phyloP scores from a whole-genome alignment of 23 tunicate species.

The Oikopleura vanhoeffeni region DNA sequence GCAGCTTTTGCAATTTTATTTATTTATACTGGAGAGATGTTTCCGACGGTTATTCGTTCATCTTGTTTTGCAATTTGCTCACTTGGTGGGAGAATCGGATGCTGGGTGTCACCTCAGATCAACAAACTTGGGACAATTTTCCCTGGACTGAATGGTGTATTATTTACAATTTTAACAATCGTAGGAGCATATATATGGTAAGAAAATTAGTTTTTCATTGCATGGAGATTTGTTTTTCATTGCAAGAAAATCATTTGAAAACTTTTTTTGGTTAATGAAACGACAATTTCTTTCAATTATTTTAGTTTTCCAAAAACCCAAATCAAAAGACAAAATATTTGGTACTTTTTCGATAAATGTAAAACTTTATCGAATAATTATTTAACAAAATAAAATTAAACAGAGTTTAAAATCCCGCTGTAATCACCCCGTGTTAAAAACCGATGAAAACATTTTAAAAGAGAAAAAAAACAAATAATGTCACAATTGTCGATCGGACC shows the following conservation, averaged over 20 bases:
- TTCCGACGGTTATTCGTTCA: conserved; percentile 9
- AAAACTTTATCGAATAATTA: too few relatives aligned
- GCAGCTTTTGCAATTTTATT: neutral
- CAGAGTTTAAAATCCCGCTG: too few relatives aligned
- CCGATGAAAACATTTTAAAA: too few relatives aligned
- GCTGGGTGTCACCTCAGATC: neutral
- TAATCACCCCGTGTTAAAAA: too few relatives aligned
- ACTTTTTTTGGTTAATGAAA: neutral
- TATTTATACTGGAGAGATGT: conserved; percentile 4
- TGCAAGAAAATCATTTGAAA: too few relatives aligned
- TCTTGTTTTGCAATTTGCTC: conserved; percentile 3
- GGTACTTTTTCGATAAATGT: too few relatives aligned
- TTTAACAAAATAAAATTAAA: too few relatives aligned
- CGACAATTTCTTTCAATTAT: neutral
- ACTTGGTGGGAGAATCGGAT: neutral
- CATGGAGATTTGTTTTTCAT: too few relatives aligned
- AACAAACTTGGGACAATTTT: neutral
- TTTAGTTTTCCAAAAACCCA: neutral
- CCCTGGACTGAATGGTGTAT: neutral
- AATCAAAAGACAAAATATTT: too few relatives aligned
- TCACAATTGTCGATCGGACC: too few relatives aligned
- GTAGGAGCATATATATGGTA: neutral
- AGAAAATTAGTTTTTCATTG: too few relatives aligned
- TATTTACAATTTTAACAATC: neutral
- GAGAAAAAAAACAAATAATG: too few relatives aligned